Conservation (phyloP, 2,888 invertebrate genomes). For the Carpatolechia fugitivella region DNA sequence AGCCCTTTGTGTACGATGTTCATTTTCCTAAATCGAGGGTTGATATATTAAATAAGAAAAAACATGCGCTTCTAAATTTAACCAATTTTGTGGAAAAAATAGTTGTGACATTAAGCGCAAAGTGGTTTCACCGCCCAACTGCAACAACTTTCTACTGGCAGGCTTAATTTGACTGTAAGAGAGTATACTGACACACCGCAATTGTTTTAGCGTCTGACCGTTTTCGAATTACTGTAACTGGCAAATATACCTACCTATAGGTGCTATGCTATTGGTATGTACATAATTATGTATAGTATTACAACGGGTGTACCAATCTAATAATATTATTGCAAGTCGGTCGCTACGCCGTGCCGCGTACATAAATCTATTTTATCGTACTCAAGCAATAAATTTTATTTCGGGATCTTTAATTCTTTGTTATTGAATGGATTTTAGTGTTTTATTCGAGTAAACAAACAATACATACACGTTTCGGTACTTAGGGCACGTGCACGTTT, state of each 20-base stretch:
- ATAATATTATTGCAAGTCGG: slow-evolving; percentile 62
- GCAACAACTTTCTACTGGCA: too few species aligned
- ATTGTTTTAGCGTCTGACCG: too few species aligned
- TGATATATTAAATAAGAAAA: not conserved
- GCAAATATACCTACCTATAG: too few species aligned
- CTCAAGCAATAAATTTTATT: slow-evolving; percentile 78
- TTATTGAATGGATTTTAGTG: slow-evolving; percentile 80
- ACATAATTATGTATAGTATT: not conserved
- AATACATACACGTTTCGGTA: slow-evolving; percentile 72
- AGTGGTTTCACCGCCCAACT: too few species aligned
- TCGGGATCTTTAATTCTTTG: slow-evolving; percentile 80
- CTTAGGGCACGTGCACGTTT: slow-evolving; percentile 70
- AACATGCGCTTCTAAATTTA: too few species aligned
- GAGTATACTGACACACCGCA: too few species aligned
- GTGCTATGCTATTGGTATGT: not conserved
- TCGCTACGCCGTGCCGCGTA: slow-evolving; percentile 42
- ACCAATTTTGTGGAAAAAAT: too few species aligned
- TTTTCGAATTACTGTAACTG: too few species aligned
- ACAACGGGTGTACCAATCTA: slow-evolving; percentile 40
- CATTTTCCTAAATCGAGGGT: not conserved
- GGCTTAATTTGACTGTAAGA: too few species aligned
- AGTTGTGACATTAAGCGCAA: too few species aligned
- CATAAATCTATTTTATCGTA: slow-evolving; percentile 80
- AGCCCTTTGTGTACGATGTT: not conserved
- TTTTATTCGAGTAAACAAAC: slow-evolving; percentile 79